Evolutionary conservation across 2,797 vertebrate species (phyloP).

Genomic region (Myoxocephalus aenaeus): DNA sequence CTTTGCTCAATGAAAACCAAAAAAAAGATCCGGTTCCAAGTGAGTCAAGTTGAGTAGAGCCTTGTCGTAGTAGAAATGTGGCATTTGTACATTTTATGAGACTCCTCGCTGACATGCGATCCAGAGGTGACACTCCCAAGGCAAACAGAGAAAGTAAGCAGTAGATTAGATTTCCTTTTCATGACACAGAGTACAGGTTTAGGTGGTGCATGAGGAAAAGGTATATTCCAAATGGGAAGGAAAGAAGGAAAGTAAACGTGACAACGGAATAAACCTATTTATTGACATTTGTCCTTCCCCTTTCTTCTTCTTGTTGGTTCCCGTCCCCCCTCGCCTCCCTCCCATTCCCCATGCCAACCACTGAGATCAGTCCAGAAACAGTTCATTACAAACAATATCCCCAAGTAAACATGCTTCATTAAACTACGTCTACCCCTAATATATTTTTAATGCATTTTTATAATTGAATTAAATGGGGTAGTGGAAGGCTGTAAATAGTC

Average conservation of each 20-base stretch:
- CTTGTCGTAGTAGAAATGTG: not conserved
- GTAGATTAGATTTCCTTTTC: not conserved
- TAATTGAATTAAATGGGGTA: constrained; percentile 90
- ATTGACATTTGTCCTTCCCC: constrained; percentile 64
- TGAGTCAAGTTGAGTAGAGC: not conserved
- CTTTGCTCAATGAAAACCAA: not conserved
- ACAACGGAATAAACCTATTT: constrained; percentile 22
- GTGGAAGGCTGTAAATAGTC: constrained; percentile 83
- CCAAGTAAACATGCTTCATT: constrained; percentile 89
- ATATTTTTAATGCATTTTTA: constrained; percentile 91
- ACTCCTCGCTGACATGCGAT: not conserved
- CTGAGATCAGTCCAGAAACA: constrained; percentile 82
- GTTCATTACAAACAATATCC: constrained; percentile 89
- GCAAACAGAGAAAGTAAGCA: constrained; percentile 15
- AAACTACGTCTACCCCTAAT: constrained; percentile 86
- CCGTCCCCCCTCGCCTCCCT: constrained; percentile 46
- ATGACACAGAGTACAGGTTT: not conserved
- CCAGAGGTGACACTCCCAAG: constrained; percentile 5
- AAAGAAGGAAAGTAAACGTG: not conserved
- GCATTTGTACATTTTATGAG: not conserved
- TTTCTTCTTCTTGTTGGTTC: constrained; percentile 39
- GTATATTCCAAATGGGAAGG: not conserved
- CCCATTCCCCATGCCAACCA: constrained; percentile 69
- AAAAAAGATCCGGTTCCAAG: not conserved
- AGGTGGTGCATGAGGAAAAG: not conserved